These are phyloP conservation scores for Caenorhabditis becei DNA, from an alignment of 2,888 invertebrate species.

Conservation along the genomic window DNA sequence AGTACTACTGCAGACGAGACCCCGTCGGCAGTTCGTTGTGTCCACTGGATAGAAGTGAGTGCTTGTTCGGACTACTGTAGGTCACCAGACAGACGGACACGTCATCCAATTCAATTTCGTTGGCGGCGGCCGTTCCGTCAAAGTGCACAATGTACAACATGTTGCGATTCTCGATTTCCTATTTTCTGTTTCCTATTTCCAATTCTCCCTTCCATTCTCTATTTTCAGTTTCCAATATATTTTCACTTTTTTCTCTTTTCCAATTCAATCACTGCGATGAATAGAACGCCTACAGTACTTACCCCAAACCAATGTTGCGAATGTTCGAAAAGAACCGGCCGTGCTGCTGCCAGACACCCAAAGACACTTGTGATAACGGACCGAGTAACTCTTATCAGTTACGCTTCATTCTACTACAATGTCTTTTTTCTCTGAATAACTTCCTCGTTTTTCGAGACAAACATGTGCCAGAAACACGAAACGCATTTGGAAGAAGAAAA, in stretches of 20 bases:
- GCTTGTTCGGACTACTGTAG: constrained; percentile 9
- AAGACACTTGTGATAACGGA: background rate
- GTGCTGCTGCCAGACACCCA: background rate
- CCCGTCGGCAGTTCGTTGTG: constrained; percentile 50
- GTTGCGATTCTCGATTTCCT: constrained; percentile 27
- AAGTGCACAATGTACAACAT: constrained; percentile 25
- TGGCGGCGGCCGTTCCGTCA: constrained; percentile 6
- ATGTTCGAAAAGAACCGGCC: background rate
- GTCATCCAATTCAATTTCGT: constrained; percentile 13
- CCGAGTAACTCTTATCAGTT: constrained; percentile 5
- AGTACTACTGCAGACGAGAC: constrained; percentile 52
- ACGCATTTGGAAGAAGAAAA: background rate
- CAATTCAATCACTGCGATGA: constrained; percentile 7
- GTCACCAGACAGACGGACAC: constrained; percentile 2
- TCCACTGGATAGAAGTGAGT: constrained; percentile 57
- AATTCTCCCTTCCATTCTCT: background rate
- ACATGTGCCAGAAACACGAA: background rate
- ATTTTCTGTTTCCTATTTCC: constrained; percentile 1
- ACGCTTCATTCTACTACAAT: background rate
- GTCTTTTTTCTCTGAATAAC: background rate
- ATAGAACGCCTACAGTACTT: constrained; percentile 23
- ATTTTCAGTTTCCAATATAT: constrained; percentile 21
- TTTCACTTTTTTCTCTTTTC: constrained; percentile 5
- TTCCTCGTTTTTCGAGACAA: background rate
- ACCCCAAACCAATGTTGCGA: background rate